Evolutionary conservation across 2,888 invertebrate species (phyloP).

Genomic region (Herminia tarsipennalis): DNA sequence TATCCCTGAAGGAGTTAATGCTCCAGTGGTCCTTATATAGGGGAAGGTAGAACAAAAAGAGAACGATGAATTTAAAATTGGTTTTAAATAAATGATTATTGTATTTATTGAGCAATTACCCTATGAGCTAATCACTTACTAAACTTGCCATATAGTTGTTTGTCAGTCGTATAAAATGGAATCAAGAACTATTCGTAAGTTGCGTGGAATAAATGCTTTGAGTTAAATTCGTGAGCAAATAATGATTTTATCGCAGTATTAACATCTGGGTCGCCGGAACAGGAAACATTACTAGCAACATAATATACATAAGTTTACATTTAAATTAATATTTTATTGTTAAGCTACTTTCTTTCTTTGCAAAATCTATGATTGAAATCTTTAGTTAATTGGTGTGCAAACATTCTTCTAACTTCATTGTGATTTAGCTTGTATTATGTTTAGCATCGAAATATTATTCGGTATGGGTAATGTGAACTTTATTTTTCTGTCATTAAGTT

Average conservation of each 20-base stretch:
- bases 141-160: not conserved
- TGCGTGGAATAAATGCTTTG: not conserved
- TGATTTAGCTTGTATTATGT: not conserved
- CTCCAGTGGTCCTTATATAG: too few relatives aligned
- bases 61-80: too few relatives aligned
- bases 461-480: too few relatives aligned
- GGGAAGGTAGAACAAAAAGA: too few relatives aligned
- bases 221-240: conserved; percentile 1
- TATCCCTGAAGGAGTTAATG: too few relatives aligned
- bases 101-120: too few relatives aligned
- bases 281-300: conserved; percentile 3
- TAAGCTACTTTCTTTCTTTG: not conserved
- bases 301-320: not conserved
- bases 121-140: too few relatives aligned
- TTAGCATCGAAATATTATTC: too few relatives aligned
- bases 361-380: not conserved
- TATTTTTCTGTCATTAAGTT: too few relatives aligned
- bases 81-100: too few relatives aligned
- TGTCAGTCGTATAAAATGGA: not conserved
- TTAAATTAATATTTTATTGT: not conserved
- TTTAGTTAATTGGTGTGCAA: too few relatives aligned
- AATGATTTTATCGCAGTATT: conserved; percentile 4
- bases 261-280: not conserved
- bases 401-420: too few relatives aligned
- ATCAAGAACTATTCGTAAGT: not conserved